These are phyloP conservation scores for Chloroceryle amazona DNA, from an alignment of 2,797 vertebrate genomes.

Conservation along the genomic window DNA sequence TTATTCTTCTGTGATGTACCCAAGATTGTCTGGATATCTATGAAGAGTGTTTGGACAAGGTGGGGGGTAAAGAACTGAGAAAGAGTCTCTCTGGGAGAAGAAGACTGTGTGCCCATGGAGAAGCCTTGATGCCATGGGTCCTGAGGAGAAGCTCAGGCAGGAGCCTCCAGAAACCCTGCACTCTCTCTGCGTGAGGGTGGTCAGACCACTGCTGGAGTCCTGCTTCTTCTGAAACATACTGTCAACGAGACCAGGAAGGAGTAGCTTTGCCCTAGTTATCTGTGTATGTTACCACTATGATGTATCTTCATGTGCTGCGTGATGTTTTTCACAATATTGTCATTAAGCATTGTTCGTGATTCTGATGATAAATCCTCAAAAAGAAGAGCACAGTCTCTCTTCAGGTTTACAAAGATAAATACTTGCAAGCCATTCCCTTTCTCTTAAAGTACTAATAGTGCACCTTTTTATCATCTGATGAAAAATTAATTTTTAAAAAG, in stretches of 20 bases:
- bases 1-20: background rate
- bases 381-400: background rate
- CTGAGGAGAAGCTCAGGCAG: background rate
- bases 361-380: background rate
- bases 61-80: background rate
- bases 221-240: background rate
- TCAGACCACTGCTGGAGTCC: fast-evolving
- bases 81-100: background rate
- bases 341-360: background rate
- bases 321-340: background rate
- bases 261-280: background rate
- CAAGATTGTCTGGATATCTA: background rate
- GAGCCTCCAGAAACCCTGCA: background rate
- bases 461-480: background rate
- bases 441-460: background rate
- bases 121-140: background rate
- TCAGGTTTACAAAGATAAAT: background rate
- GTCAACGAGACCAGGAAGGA: background rate
- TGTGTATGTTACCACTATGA: fast-evolving
- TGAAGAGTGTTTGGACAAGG: background rate
- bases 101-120: fast-evolving
- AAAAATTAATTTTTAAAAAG: background rate
- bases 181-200: background rate
- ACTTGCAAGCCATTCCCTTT: background rate
- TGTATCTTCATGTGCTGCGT: background rate